These are phyloP conservation scores for Melieria picta DNA, from an alignment of 2,888 invertebrate species.

Conservation along the genomic window DNA sequence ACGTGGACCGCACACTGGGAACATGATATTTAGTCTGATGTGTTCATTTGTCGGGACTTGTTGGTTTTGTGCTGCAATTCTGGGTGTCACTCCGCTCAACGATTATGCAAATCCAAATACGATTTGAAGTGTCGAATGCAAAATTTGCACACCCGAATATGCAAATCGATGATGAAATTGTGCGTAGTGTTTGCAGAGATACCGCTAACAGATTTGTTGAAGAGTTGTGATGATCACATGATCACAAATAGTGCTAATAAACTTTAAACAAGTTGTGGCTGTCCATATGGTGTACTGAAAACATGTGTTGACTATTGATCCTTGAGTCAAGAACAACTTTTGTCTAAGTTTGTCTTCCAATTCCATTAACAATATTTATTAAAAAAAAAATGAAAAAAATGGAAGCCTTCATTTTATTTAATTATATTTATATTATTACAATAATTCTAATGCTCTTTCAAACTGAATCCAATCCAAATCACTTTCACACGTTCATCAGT, in stretches of 20 bases:
- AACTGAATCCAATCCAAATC: no score
- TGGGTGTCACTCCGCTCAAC: not conserved
- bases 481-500: no score
- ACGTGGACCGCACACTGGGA: slow-evolving; percentile 12
- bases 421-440: no score
- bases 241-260: slow-evolving; percentile 35
- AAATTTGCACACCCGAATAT: slow-evolving; percentile 30
- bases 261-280: slow-evolving; percentile 14
- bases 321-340: no score
- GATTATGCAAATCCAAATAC: slow-evolving; percentile 44
- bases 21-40: not conserved
- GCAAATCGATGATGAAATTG: slow-evolving; percentile 28
- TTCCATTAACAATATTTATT: no score
- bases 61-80: slow-evolving; percentile 17
- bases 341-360: no score
- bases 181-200: slow-evolving; percentile 9
- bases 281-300: no score
- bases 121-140: slow-evolving; percentile 33
- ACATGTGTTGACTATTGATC: no score
- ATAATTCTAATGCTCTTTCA: no score
- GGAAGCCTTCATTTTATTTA: no score
- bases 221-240: slow-evolving; percentile 18
- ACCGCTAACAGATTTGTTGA: slow-evolving; percentile 11
- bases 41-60: slow-evolving; percentile 24
- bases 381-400: no score